phyloP scores from a whole-genome alignment of 2,113 vertebrate species.

The Paramormyrops kingsleyae region DNA sequence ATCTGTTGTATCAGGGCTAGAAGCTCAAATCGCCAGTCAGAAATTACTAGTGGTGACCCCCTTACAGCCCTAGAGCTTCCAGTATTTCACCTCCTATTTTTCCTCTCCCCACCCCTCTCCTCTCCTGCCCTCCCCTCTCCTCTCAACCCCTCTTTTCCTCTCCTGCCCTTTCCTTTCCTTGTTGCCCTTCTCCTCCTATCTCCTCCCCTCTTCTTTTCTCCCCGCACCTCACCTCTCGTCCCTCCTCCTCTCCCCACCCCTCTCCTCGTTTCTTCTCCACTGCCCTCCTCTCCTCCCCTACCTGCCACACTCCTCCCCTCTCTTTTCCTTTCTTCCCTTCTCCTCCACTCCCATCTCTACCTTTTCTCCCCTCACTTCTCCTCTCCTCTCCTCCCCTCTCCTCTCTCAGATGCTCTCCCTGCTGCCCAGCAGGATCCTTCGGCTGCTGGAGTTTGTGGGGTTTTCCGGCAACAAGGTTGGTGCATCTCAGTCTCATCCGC shows the following conservation, averaged over 20 bases:
- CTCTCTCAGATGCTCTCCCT: constrained; percentile 81
- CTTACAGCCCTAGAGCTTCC: not conserved
- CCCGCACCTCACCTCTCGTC: not conserved
- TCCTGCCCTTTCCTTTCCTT: too few relatives aligned
- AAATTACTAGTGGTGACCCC: not conserved
- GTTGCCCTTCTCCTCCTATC: not conserved
- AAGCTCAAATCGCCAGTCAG: not conserved
- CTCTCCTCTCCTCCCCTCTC: not conserved
- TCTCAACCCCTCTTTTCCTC: too few relatives aligned
- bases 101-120: not conserved
- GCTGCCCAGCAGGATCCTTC: constrained; percentile 84
- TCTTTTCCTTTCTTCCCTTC: not conserved
- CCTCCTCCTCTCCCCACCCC: not conserved
- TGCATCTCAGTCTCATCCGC: not conserved
- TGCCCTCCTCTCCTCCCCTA: not conserved
- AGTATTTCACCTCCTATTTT: not conserved
- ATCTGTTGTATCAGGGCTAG: too few relatives aligned
- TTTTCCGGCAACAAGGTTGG: constrained; percentile 96
- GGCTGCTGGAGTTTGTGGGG: constrained; percentile 89
- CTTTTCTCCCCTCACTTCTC: not conserved
- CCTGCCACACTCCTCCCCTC: not conserved
- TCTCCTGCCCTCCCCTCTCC: not conserved
- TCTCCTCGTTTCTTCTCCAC: not conserved
- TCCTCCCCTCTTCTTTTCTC: not conserved
- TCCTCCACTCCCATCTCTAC: not conserved